Conservation (phyloP, 1,140 invertebrate genomes). For the Planococcus citri region DNA sequence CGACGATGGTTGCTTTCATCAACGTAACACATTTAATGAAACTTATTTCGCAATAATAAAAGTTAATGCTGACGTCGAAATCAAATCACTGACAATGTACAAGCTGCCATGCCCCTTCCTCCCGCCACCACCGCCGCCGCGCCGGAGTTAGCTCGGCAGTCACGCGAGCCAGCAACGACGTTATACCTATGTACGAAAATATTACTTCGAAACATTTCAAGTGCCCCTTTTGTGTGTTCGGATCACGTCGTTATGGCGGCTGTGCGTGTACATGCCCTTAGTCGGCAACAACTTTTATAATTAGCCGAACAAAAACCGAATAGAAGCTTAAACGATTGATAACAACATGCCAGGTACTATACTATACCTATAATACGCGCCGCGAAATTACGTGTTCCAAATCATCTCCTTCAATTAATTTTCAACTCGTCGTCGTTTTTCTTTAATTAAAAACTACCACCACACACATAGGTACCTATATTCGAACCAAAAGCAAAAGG, state of each 20-base stretch:
- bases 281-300: conserved; percentile 1
- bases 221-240: neutral
- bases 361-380: too few relatives aligned
- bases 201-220: conserved; percentile 7
- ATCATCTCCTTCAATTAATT: conserved; percentile 1
- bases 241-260: neutral
- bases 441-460: conserved; percentile 1
- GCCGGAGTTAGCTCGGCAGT: neutral
- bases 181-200: too few relatives aligned
- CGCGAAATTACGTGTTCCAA: neutral
- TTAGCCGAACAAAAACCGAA: neutral
- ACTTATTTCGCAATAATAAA: conserved; percentile 1
- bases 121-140: neutral
- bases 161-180: neutral
- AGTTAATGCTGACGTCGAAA: neutral
- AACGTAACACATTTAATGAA: neutral
- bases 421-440: neutral
- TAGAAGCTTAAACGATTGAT: neutral
- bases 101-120: too few relatives aligned
- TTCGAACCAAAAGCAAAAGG: too few relatives aligned
- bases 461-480: too few relatives aligned
- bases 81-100: conserved; percentile 7
- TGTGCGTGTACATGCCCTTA: neutral
- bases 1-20: too few relatives aligned
- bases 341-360: neutral